These are phyloP conservation scores for Monomorium pharaonis DNA, from an alignment of 1,140 invertebrate genomes.

Conservation along the genomic window DNA sequence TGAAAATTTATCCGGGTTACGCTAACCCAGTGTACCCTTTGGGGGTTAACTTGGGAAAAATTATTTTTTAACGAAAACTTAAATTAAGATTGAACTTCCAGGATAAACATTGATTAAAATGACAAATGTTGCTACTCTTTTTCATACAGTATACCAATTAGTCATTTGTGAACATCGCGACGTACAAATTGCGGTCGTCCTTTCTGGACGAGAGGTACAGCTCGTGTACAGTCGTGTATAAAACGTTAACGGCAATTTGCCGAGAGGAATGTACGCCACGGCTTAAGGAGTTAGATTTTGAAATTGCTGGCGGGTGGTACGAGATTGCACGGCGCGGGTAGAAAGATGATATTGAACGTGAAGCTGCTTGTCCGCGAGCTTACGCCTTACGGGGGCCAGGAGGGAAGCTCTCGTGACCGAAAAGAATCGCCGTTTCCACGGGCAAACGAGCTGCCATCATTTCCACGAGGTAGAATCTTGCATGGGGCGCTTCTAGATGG, in stretches of 20 bases:
- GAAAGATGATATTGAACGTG: conserved; percentile 47
- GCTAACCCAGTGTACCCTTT: no score
- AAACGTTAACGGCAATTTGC: conserved; percentile 39
- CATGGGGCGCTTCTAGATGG: conserved; percentile 33
- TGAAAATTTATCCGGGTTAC: no score
- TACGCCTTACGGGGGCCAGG: conserved; percentile 28
- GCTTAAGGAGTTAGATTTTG: conserved; percentile 50
- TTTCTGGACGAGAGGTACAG: background rate
- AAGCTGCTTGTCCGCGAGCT: conserved; percentile 54
- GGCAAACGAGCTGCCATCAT: conserved; percentile 51
- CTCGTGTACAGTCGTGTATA: conserved; percentile 2
- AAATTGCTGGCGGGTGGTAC: conserved; percentile 37
- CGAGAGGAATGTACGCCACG: conserved; percentile 16
- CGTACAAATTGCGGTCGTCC: background rate
- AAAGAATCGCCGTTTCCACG: conserved; percentile 50
- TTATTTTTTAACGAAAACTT: background rate
- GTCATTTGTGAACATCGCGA: background rate
- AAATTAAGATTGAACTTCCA: background rate
- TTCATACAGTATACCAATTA: background rate
- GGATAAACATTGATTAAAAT: background rate
- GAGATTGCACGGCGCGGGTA: conserved; percentile 32
- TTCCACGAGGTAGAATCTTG: conserved; percentile 55
- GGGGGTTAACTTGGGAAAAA: background rate
- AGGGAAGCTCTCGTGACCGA: conserved; percentile 36
- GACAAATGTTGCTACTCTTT: background rate